Evolutionary conservation across 1,140 invertebrate genomes (phyloP).

Genomic region (Anastatus disparis): DNA sequence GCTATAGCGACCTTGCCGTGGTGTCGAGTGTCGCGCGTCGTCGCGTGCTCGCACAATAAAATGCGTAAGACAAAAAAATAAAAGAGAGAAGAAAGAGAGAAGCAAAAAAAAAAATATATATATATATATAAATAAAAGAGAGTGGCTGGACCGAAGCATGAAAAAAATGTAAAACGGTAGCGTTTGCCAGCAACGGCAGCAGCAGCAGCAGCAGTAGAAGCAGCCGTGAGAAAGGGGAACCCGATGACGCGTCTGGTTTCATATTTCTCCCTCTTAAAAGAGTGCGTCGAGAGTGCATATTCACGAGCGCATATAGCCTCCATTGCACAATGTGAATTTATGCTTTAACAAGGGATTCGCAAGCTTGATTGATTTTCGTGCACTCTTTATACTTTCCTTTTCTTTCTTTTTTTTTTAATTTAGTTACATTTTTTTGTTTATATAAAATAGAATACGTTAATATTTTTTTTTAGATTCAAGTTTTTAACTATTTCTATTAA

Average conservation of each 20-base stretch:
- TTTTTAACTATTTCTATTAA: too few species aligned
- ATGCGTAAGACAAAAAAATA: too few species aligned
- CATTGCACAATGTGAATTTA: slow-evolving; percentile 9
- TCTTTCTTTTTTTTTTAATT: neutral
- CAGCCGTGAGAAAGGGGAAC: neutral
- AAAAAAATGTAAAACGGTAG: slow-evolving; percentile 34
- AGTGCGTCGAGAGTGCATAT: too few species aligned
- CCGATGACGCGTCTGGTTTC: slow-evolving; percentile 8
- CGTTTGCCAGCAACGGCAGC: too few species aligned
- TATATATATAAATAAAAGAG: neutral
- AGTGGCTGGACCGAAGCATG: neutral
- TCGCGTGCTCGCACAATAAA: neutral
- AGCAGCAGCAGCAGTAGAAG: too few species aligned
- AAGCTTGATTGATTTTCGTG: slow-evolving; percentile 1
- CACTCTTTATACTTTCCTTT: too few species aligned
- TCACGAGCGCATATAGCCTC: neutral
- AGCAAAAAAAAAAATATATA: too few species aligned
- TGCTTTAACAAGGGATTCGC: neutral
- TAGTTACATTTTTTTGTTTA: neutral
- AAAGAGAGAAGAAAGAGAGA: neutral
- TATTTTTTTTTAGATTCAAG: too few species aligned
- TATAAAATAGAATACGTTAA: too few species aligned
- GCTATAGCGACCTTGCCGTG: slow-evolving; percentile 4
- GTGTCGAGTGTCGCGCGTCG: slow-evolving; percentile 15
- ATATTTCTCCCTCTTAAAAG: slow-evolving; percentile 5